phyloP scores from a whole-genome alignment of 1,140 invertebrate species.

The Drosophila bifasciata region DNA sequence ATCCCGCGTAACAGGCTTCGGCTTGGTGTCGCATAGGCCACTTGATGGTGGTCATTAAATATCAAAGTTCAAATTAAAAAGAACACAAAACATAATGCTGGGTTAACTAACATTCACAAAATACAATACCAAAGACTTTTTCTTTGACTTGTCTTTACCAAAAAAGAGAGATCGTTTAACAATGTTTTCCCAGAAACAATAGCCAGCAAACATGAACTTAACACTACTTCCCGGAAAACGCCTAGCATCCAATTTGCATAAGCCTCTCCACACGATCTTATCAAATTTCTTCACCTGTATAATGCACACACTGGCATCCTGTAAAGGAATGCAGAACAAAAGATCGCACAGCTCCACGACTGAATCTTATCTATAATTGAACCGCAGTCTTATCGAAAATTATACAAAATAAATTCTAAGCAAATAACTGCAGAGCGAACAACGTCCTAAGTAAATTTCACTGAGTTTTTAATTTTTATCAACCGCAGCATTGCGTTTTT shows the following conservation, averaged over 20 bases:
- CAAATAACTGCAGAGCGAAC: constrained; percentile 11
- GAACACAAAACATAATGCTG: too few species aligned
- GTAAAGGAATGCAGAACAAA: constrained; percentile 38
- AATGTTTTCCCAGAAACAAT: constrained; percentile 75
- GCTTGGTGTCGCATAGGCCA: too few species aligned
- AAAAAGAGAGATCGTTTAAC: not conserved
- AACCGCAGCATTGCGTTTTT: constrained; percentile 63
- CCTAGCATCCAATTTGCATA: constrained; percentile 54
- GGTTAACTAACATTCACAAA: not conserved
- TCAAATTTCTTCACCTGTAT: constrained; percentile 65
- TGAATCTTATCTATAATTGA: constrained; percentile 69
- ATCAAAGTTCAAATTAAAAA: too few species aligned
- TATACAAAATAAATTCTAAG: constrained; percentile 48
- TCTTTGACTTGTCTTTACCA: too few species aligned
- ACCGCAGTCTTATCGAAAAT: constrained; percentile 66
- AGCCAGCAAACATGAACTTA: constrained; percentile 69
- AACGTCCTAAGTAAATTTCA: constrained; percentile 71
- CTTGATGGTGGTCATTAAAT: too few species aligned
- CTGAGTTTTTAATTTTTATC: constrained; percentile 57
- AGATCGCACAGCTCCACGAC: constrained; percentile 37
- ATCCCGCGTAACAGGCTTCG: too few species aligned
- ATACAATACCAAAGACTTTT: too few species aligned
- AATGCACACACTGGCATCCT: constrained; percentile 63
- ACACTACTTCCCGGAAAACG: constrained; percentile 74
- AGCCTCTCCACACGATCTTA: constrained; percentile 50